Evolutionary conservation across 64 coral and sea anemone species (phyloP).

Genomic region (Hydrozoanthus tunicans): DNA sequence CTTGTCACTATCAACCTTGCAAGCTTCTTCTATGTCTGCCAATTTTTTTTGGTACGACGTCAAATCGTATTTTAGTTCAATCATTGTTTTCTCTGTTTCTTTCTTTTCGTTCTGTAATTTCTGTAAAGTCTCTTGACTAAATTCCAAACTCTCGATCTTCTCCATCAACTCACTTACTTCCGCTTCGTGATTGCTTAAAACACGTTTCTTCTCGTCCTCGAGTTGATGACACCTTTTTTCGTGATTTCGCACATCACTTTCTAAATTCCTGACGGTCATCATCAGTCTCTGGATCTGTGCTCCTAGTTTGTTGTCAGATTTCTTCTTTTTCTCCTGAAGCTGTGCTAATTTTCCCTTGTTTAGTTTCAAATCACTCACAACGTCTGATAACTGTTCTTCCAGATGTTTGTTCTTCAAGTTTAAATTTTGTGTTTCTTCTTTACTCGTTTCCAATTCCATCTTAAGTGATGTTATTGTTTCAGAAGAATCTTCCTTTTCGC

Average conservation of each 20-base stretch:
- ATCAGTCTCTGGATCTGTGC: constrained; percentile 59
- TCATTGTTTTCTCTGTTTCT: constrained; percentile 48
- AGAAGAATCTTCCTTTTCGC: constrained; percentile 17
- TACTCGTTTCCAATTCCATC: constrained; percentile 18
- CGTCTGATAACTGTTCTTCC: constrained; percentile 21
- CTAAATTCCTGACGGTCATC: constrained; percentile 45
- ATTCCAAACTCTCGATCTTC: constrained; percentile 34
- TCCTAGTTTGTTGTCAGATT: constrained; percentile 51
- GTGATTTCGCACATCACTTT: constrained; percentile 20
- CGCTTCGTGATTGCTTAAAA: constrained; percentile 1
- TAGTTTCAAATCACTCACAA: constrained; percentile 1
- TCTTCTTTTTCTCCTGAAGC: constrained; percentile 59
- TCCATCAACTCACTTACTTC: constrained; percentile 38
- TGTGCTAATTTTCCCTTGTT: constrained; percentile 32
- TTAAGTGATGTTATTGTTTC: neutral
- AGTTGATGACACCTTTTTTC: constrained; percentile 33
- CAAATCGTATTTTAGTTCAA: neutral
- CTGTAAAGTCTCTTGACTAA: constrained; percentile 7
- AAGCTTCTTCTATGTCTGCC: constrained; percentile 16
- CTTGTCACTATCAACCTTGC: neutral
- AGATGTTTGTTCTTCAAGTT: constrained; percentile 13
- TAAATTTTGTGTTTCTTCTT: neutral
- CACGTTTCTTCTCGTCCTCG: constrained; percentile 41
- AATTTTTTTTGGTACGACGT: constrained; percentile 27
- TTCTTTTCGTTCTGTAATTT: neutral